phyloP scores from a whole-genome alignment of 1,140 invertebrate genomes.

The Sycophila sp. region DNA sequence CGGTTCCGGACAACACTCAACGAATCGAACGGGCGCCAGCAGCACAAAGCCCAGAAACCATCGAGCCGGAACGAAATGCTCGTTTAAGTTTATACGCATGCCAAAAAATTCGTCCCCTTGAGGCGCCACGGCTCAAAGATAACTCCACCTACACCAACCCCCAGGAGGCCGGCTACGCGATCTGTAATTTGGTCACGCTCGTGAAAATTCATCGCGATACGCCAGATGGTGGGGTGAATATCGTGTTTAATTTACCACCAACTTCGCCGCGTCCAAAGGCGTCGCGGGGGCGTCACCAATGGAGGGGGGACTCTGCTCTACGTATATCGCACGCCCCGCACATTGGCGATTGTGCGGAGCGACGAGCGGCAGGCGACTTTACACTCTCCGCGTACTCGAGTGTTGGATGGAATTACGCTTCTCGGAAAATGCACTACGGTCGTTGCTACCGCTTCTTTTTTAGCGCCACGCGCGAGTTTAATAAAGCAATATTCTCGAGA shows the following conservation, averaged over 20 bases:
- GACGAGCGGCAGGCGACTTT: no score
- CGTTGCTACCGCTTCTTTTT: no score
- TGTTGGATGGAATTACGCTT: not conserved
- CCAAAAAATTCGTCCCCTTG: not conserved
- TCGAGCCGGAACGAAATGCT: not conserved
- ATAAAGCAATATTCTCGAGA: not conserved
- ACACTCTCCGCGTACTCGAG: no score
- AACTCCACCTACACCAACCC: no score
- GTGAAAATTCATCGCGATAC: not conserved
- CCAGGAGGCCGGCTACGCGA: not conserved
- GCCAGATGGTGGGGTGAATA: slow-evolving; percentile 53
- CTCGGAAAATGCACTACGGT: no score
- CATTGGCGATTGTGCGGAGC: not conserved
- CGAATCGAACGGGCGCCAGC: not conserved
- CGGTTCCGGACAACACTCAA: no score
- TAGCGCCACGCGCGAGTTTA: not conserved
- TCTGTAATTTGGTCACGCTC: not conserved
- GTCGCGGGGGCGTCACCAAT: no score
- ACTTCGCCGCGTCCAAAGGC: no score
- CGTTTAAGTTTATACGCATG: slow-evolving; percentile 17
- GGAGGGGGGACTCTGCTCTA: not conserved
- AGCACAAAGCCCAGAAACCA: not conserved
- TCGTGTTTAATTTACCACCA: slow-evolving; percentile 51
- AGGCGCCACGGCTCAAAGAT: not conserved
- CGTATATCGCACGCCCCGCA: not conserved